Conservation (phyloP, 2,888 invertebrate species). For the Cosmia trapezina region DNA sequence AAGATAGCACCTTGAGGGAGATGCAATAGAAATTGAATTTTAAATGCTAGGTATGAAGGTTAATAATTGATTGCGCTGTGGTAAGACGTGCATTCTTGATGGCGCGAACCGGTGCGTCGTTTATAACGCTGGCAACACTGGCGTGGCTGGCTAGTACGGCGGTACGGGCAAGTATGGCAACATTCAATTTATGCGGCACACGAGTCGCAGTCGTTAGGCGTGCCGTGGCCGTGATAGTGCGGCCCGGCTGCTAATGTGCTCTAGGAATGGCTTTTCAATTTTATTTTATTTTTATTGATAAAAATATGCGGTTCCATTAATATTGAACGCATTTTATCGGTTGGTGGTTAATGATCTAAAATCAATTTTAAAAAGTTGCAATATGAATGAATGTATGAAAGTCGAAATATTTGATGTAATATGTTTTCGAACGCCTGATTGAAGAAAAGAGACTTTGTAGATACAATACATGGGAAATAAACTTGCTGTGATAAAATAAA, state of each 20-base stretch:
- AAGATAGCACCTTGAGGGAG: slow-evolving; percentile 47
- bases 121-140: slow-evolving; percentile 68
- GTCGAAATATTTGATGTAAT: not conserved
- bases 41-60: slow-evolving; percentile 39
- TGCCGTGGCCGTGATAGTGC: slow-evolving; percentile 27
- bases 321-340: not conserved
- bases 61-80: slow-evolving; percentile 45
- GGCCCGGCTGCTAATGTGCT: slow-evolving; percentile 28
- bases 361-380: not conserved
- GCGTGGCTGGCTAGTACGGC: slow-evolving; percentile 11
- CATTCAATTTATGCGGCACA: slow-evolving; percentile 63
- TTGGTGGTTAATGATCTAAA: not conserved
- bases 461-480: no score
- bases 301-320: slow-evolving; percentile 2
- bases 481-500: not conserved
- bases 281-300: slow-evolving; percentile 18
- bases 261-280: slow-evolving; percentile 13
- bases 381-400: not conserved
- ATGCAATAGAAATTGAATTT: slow-evolving; percentile 58
- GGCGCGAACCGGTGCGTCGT: slow-evolving; percentile 61
- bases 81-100: slow-evolving; percentile 68
- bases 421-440: not conserved
- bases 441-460: not conserved
- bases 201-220: slow-evolving; percentile 43
- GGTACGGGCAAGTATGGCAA: slow-evolving; percentile 36